Conservation (phyloP, 2,113 vertebrate genomes). For the Neolamprologus kungweensis region DNA sequence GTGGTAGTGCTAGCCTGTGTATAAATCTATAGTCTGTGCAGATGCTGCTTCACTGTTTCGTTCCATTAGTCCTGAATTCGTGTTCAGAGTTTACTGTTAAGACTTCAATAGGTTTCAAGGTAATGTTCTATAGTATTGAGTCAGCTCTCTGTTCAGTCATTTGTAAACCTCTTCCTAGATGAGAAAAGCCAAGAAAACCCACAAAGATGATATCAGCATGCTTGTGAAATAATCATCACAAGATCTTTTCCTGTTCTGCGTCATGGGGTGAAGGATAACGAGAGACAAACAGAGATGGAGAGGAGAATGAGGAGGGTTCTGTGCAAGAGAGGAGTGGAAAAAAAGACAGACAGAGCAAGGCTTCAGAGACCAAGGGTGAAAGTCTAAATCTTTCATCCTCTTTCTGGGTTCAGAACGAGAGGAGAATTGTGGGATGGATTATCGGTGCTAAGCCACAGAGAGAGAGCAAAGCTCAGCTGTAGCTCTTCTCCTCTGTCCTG, state of each 20-base stretch:
- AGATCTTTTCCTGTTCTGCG: slow-evolving; percentile 35
- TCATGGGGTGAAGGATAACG: slow-evolving; percentile 49
- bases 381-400: slow-evolving; percentile 67
- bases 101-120: not conserved
- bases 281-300: slow-evolving; percentile 37
- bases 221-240: slow-evolving; percentile 70
- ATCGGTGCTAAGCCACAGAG: slow-evolving; percentile 53
- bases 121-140: not conserved
- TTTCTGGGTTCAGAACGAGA: slow-evolving; percentile 57
- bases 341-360: not conserved
- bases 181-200: slow-evolving; percentile 39
- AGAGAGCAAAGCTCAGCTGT: slow-evolving; percentile 5
- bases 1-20: not conserved
- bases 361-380: slow-evolving; percentile 62
- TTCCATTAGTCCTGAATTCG: not conserved
- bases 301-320: slow-evolving; percentile 2
- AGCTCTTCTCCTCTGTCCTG: slow-evolving; percentile 31
- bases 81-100: not conserved
- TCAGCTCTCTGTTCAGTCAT: slow-evolving; percentile 28
- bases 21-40: not conserved
- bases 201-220: slow-evolving; percentile 54
- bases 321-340: not conserved
- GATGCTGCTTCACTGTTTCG: not conserved
- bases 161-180: slow-evolving; percentile 47
- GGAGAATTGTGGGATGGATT: slow-evolving; percentile 66